phyloP scores from a whole-genome alignment of 2,113 vertebrate species.

The Sturnira hondurensis region DNA sequence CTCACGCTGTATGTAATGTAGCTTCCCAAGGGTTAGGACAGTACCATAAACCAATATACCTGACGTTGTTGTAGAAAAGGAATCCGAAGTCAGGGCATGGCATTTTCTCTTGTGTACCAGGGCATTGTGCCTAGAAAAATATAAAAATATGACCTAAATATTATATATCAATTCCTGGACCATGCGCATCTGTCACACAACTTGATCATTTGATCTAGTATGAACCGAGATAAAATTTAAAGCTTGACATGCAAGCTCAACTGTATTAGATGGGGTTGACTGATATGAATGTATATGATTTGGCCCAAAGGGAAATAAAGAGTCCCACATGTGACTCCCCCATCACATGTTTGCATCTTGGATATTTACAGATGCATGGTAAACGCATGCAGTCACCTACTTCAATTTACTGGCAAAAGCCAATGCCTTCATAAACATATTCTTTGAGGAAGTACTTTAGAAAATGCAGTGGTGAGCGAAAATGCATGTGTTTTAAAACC shows the following conservation, averaged over 20 bases:
- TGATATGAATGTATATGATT: neutral
- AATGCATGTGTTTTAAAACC: neutral
- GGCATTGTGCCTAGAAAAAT: neutral
- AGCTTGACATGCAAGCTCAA: neutral
- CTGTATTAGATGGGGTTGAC: neutral
- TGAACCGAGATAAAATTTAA: neutral
- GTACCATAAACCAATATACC: neutral
- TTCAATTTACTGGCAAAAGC: slow-evolving; percentile 6
- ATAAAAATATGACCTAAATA: neutral
- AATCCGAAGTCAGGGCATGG: neutral
- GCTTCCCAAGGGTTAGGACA: neutral
- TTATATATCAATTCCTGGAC: neutral
- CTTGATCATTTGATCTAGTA: neutral
- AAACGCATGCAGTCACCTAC: neutral
- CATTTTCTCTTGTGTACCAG: neutral
- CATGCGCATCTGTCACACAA: neutral
- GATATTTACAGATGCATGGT: neutral
- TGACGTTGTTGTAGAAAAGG: neutral
- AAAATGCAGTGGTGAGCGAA: neutral
- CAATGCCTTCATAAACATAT: neutral
- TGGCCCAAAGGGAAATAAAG: neutral
- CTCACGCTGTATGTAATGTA: neutral
- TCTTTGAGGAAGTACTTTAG: neutral
- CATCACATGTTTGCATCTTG: neutral
- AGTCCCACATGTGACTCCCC: neutral